Evolutionary conservation across 2,797 vertebrate species (phyloP), one percentile per base, ranked within the genome.

Genomic region (Scomberomorus guttatus): DNA sequence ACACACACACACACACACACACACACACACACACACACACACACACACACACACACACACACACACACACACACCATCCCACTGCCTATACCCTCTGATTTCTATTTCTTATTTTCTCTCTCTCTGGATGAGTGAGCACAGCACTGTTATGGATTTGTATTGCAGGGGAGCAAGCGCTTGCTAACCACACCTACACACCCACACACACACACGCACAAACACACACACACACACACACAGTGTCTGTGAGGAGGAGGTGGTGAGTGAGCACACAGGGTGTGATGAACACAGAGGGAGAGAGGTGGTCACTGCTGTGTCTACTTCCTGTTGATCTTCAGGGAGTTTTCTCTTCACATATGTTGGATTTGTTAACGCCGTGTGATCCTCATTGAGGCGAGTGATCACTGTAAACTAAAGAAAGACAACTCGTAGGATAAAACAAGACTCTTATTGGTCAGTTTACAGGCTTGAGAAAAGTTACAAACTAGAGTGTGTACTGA

Each of bases 101-200:
- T 83, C 63, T 61, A 79, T 82, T 85, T 82, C 75, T 82, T 68
- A 84, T 79, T 83, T 83, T 81, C 75, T 65, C 79, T 70, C 65
- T 80, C 61, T 85, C 44, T 75, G 62, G 80, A 78, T 81, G 84
- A 86, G 56, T 9, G 55, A 84, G 79, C 80, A 68, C 62, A 80
- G 67, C 66, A 80, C 84, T 83, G 65, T 64, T 79, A 81, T 70
- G 66, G 75, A 89, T 87, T 85, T 86, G 61, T 79, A 81, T 77
- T 60, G 54, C 57, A 74, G 46, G 52, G 51, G 67, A 79, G 82
- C 64, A 75, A 59, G 61, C 25, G 2, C 67, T 17, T 7, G 2
- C 46, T 32, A 42, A 54, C 58, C 25, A 8, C 46, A 15, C 51
- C 56, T 63, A 37, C 65, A 37, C 65, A 59, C 61, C 27, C 56